Evolutionary conservation across 2,113 vertebrate species (phyloP), one percentile per base, ranked within the genome.

Genomic region (Dunckerocampus dactyliophorus): DNA sequence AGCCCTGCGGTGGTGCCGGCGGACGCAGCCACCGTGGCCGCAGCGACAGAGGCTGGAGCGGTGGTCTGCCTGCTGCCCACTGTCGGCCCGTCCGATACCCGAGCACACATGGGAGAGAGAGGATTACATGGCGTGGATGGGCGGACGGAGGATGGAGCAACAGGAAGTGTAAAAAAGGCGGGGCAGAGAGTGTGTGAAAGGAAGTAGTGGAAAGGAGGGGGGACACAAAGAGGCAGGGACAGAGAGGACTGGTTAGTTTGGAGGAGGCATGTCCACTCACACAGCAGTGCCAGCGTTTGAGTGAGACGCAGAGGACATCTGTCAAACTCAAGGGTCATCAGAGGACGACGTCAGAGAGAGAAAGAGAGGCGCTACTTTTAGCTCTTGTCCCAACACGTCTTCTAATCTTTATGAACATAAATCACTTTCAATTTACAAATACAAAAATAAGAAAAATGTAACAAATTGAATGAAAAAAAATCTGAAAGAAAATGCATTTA

Each of bases 31-130:
- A 87, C 88, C 19, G 87, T 88, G 31, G 87, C 90, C 11, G 91
- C 91, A 80, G 92, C 92, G 89, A 95, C 92, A 80, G 93, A 93
- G 86, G 95, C 93, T 19, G 95, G 94, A 89, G 94, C 92, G 83
- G 94, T 93, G 90, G 94, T 93, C 93, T 95, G 94, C 87, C 94
- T 93, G 93, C 89, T 88, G 83, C 95, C 95, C 89, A 96, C 95
- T 96, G 92, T 88, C 79, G 85, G 81, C 87, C 79, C 70, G 61
- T 22, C 13, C 22, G 31, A 73, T 28, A 69, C 69, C 78, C 75
- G 60, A 73, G 64, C 79, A 80, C 72, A 78, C 49, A 57, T 16
- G 69, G 56, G 37, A 34, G 21, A 72, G 22, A 71, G 34, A 78
- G 31, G 67, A 67, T 75, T 61, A 75, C 45, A 34, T 52, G 63